phyloP scores from a whole-genome alignment of 2,888 invertebrate genomes.

The Eristalinus aeneus region DNA sequence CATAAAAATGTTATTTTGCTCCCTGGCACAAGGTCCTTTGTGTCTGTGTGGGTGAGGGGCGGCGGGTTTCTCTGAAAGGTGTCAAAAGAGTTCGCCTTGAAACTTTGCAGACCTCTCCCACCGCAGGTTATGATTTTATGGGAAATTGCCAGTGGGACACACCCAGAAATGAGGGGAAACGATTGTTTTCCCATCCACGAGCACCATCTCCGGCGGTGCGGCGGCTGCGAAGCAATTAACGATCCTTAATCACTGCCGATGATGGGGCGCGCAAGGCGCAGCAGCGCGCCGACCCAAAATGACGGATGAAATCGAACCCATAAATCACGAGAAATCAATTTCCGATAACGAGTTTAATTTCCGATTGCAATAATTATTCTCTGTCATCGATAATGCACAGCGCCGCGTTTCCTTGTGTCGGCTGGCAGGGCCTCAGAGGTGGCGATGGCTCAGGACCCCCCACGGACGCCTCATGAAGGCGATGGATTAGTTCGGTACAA shows the following conservation, averaged over 20 bases:
- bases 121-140: constrained; percentile 23
- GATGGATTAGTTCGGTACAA: constrained; percentile 22
- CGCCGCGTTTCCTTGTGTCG: constrained; percentile 10
- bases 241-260: constrained; percentile 55
- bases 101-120: constrained; percentile 4
- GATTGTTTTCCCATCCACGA: not conserved
- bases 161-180: constrained; percentile 6
- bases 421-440: not conserved
- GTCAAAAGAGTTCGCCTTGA: constrained; percentile 44
- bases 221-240: constrained; percentile 54
- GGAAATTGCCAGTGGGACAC: constrained; percentile 24
- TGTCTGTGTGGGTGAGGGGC: constrained; percentile 44
- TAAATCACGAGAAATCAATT: constrained; percentile 77
- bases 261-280: constrained; percentile 21
- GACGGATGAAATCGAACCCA: constrained; percentile 66
- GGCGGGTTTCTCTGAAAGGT: constrained; percentile 32
- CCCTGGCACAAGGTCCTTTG: constrained; percentile 33
- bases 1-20: constrained; percentile 53
- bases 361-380: constrained; percentile 79
- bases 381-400: constrained; percentile 67
- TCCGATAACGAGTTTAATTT: constrained; percentile 79
- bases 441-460: not conserved
- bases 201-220: not conserved
- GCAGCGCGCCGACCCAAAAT: constrained; percentile 39
- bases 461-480: constrained; percentile 9